A percentile compares a stretch with the other conserved stretches of the same genome.
phyloP scores from a whole-genome alignment of 2,113 vertebrate genomes.

The Chionodraco myersi region DNA sequence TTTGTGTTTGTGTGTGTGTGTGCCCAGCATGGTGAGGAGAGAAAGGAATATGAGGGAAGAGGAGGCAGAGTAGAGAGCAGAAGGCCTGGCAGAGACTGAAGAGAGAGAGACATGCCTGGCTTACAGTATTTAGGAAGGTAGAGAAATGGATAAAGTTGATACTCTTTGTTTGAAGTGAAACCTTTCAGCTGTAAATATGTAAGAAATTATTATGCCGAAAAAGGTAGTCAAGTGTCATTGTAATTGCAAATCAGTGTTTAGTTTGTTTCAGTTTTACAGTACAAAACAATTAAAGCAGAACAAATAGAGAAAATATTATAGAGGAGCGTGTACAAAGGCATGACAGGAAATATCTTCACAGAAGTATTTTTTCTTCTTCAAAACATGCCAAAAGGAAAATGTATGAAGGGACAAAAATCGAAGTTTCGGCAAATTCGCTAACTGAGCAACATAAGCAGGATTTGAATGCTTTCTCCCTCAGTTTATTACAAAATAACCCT shows the following conservation, averaged over 20 bases:
- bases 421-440: too few species aligned
- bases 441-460: too few species aligned
- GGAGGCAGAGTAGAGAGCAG: constrained; percentile 36
- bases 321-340: too few species aligned
- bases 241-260: neutral
- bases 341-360: too few species aligned
- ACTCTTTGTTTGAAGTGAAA: neutral
- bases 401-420: neutral
- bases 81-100: constrained; percentile 19
- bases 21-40: constrained; percentile 9
- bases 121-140: constrained; percentile 11
- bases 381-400: too few species aligned
- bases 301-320: neutral
- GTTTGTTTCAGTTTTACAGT: too few species aligned
- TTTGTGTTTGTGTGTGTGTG: neutral
- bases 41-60: constrained; percentile 25
- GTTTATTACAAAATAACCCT: too few species aligned
- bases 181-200: neutral
- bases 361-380: too few species aligned
- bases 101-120: constrained; percentile 17
- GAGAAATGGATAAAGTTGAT: neutral
- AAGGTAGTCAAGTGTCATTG: neutral
- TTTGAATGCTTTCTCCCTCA: too few species aligned
- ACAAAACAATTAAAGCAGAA: neutral
- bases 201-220: neutral